Conservation (phyloP, 1,140 invertebrate genomes). For the Lepidurus packardi region DNA sequence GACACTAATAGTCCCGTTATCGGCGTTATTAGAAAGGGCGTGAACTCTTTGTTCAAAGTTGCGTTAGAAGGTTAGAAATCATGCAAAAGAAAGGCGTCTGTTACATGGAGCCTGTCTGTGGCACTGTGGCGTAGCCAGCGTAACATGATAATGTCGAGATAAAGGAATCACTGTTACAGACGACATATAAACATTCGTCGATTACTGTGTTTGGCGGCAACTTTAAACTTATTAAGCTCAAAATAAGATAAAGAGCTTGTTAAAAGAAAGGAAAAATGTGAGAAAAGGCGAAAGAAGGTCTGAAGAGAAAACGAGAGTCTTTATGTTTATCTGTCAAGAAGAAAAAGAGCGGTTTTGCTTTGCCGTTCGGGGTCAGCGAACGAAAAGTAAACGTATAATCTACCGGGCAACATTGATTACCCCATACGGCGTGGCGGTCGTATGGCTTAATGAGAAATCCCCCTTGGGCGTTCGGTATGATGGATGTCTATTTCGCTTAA, state of each 20-base stretch:
- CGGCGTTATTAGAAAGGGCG: neutral
- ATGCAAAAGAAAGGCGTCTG: neutral
- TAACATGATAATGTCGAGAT: neutral
- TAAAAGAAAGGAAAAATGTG: neutral
- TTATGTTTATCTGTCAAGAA: neutral
- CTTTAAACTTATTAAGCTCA: slow-evolving; percentile 8
- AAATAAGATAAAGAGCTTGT: neutral
- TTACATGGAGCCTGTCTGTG: neutral
- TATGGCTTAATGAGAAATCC: slow-evolving; percentile 14
- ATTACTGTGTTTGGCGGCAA: neutral
- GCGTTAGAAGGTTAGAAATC: slow-evolving; percentile 8
- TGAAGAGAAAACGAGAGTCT: neutral
- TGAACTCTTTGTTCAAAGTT: neutral
- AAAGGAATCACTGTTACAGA: neutral
- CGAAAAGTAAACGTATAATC: slow-evolving; percentile 4
- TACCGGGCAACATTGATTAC: slow-evolving; percentile 11
- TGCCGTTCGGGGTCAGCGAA: neutral
- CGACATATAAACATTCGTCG: neutral
- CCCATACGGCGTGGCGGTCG: slow-evolving; percentile 7
- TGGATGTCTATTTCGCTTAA: slow-evolving; percentile 6
- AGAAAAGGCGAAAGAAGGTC: neutral
- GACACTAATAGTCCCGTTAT: neutral
- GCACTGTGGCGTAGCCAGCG: neutral
- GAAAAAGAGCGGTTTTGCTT: neutral
- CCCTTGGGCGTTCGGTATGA: neutral